These are phyloP conservation scores for Diarsia brunnea DNA, from an alignment of 2,888 invertebrate species.

Conservation along the genomic window DNA sequence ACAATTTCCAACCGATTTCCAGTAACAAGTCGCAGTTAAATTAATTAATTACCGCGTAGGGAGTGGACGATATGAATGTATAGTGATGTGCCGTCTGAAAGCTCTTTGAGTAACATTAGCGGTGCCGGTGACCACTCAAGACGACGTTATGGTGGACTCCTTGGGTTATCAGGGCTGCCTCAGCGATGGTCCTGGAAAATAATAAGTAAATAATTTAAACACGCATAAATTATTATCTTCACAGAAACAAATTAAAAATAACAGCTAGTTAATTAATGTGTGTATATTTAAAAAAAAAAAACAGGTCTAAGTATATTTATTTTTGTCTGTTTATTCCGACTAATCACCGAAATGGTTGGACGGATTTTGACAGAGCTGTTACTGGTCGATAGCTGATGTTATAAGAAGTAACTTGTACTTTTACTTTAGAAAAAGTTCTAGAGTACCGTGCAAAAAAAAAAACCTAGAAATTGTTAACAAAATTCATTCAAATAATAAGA, in stretches of 20 bases:
- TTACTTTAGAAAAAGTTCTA: neutral
- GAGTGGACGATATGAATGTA: constrained; percentile 46
- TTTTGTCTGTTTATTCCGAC: neutral
- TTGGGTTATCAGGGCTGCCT: constrained; percentile 78
- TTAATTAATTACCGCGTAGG: constrained; percentile 70
- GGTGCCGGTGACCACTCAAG: constrained; percentile 82
- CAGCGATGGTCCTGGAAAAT: neutral
- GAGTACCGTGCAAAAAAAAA: neutral
- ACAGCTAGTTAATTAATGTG: too few relatives aligned
- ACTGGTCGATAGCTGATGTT: neutral
- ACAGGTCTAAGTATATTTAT: too few relatives aligned
- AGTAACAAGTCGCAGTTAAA: constrained; percentile 59
- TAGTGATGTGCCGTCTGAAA: constrained; percentile 53
- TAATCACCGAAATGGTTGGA: neutral
- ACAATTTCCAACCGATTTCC: constrained; percentile 51
- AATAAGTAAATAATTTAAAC: neutral
- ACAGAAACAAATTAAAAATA: too few relatives aligned
- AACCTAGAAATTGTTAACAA: neutral
- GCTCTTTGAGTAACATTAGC: constrained; percentile 83
- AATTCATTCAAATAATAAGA: too few relatives aligned
- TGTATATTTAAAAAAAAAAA: too few relatives aligned
- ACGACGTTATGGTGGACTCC: constrained; percentile 77
- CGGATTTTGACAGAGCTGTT: neutral
- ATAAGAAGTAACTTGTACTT: neutral
- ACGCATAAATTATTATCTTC: neutral